Base-by-base conservation (phyloP, 2,888 invertebrate species). In the Dromius quadrimaculatus region DNA sequence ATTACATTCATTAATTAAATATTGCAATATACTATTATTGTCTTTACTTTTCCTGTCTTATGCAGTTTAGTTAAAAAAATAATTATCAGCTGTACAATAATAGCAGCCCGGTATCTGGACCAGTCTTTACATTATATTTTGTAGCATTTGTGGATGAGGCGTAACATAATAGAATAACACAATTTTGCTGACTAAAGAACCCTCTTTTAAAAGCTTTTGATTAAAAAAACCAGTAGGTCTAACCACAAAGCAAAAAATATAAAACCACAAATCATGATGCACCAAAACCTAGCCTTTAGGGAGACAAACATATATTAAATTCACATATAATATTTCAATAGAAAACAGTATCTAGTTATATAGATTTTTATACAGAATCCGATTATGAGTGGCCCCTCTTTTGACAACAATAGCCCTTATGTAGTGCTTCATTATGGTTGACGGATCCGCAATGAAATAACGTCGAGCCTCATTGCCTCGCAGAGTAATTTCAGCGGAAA, bases 381-480 rank as follows among this genome's bases (percentile, higher is more conserved):
- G 81, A 81, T 81, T 81, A 79, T 79, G 78, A 77, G 68, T 36
- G 45, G 68, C 75, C 76, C 76, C 77, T 76, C 76, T 75, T 73
- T 59, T 61, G 43, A 74, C 75, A 77, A 79, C 78, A 80, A 78
- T 77, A 76, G 76, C 78, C 73, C 72, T 71, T 74, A 74, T 71
- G 73, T 69, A 72, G 72, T 78, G 78, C 77, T 81, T 81, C 79
- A 81, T 76, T 68, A 75, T 76, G 77, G 77, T 76, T 77, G 80
- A 81, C 76, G 77, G 78, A 79, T 77, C 79, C 80, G 80, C 79
- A 80, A 81, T 81, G 81, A 79, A 68, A 41, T 59, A 34, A 28
- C 59, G 68, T 68, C 80, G 78, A 80, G 82, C 80, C 81, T 81
- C 81, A 81, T 81, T 81, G 81, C 81, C 19, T 32, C 59, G 9